Conservation (phyloP, 2,888 invertebrate genomes). For the Linnaemya vulpina region DNA sequence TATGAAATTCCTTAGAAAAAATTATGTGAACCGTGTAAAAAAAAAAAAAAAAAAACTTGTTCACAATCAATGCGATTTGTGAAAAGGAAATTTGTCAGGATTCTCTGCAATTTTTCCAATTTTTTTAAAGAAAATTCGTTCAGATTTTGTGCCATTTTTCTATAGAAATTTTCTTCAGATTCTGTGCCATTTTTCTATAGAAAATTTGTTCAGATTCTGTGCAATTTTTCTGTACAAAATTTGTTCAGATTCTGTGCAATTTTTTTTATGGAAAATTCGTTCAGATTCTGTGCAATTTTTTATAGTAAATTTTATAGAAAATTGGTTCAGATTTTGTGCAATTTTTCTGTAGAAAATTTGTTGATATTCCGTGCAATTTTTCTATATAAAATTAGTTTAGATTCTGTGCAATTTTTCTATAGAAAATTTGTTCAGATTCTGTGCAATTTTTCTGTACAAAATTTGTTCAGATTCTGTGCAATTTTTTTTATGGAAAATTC, state of each 20-base stretch:
- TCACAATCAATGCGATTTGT: not conserved
- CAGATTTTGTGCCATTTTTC: not conserved
- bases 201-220: not conserved
- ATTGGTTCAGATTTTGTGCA: too few species aligned
- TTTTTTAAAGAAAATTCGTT: not conserved
- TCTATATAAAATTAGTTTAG: not conserved
- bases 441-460: slow-evolving; percentile 3
- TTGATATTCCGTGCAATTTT: not conserved
- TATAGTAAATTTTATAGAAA: too few species aligned
- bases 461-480: not conserved
- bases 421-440: not conserved
- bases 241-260: not conserved
- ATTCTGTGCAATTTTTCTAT: not conserved
- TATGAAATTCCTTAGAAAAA: not conserved
- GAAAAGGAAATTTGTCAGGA: too few species aligned
- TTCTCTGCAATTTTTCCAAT: not conserved
- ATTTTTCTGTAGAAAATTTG: not conserved
- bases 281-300: too few species aligned
- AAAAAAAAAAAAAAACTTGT: not conserved
- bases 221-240: slow-evolving; percentile 6
- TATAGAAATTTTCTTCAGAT: not conserved
- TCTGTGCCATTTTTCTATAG: not conserved
- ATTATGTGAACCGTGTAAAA: too few species aligned
- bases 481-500: not conserved
- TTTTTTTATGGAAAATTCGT: not conserved